Percentiles rank a stretch among this genome's conserved stretches.
Conservation (phyloP, 2,888 invertebrate species). For the Griposia aprilina region DNA sequence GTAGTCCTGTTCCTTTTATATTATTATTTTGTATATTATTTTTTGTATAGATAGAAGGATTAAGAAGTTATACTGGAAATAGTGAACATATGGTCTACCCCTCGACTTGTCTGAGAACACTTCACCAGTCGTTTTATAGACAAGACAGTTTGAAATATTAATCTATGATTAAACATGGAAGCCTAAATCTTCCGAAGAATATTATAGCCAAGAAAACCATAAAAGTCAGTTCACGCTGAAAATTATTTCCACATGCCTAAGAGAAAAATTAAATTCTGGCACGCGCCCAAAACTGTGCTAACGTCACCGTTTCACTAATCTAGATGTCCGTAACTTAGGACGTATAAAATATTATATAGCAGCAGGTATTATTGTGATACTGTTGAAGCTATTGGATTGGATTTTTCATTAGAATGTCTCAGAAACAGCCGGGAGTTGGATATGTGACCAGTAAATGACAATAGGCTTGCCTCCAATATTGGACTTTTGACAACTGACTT, state of each 20-base stretch:
- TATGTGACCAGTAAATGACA: not conserved
- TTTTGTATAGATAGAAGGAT: not conserved
- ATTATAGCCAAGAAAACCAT: conserved; percentile 25
- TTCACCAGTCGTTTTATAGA: not conserved
- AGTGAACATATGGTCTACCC: not conserved
- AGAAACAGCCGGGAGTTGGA: not conserved
- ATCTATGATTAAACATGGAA: not conserved
- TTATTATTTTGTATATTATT: not conserved
- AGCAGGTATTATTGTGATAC: not conserved
- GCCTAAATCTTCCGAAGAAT: not conserved
- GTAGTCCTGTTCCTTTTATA: not conserved
- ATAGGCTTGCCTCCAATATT: not conserved
- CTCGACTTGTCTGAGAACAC: not conserved
- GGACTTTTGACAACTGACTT: no score
- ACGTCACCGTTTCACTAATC: conserved; percentile 46
- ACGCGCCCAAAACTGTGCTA: conserved; percentile 42
- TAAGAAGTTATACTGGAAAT: not conserved
- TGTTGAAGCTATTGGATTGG: not conserved
- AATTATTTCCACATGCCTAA: conserved; percentile 29
- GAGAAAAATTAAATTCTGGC: conserved; percentile 50
- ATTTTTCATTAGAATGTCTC: not conserved
- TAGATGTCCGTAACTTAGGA: conserved; percentile 40
- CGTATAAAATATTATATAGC: conserved; percentile 13
- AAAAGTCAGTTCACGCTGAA: conserved; percentile 34
- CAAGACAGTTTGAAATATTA: not conserved